These are phyloP conservation scores for Zaprionus inermis DNA, from an alignment of 1,140 invertebrate species.

Conservation along the genomic window DNA sequence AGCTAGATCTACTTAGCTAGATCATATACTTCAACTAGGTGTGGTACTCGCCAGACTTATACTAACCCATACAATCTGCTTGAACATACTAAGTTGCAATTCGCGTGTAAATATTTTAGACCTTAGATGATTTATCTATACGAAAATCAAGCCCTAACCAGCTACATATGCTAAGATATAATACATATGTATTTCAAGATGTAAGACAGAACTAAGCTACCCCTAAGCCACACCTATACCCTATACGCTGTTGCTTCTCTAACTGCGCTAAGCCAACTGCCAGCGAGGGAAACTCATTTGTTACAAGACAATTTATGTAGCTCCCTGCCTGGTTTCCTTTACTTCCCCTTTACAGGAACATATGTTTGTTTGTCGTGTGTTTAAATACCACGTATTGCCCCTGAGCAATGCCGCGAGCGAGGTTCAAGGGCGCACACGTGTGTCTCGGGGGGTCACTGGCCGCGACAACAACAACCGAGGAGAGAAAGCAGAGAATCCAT, in stretches of 20 bases:
- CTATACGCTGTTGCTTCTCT: not conserved
- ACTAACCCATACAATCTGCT: not conserved
- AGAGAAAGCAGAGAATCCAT: not conserved
- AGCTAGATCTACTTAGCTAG: no score
- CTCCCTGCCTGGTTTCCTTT: not conserved
- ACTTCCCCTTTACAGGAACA: not conserved
- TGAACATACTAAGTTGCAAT: not conserved
- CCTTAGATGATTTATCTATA: not conserved
- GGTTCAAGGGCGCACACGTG: constrained; percentile 18
- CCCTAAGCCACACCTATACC: not conserved
- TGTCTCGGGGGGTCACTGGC: not conserved
- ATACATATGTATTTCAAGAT: not conserved
- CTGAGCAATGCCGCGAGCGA: not conserved
- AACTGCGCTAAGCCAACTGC: not conserved
- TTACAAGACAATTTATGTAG: not conserved
- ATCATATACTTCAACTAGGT: no score
- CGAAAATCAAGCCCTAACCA: not conserved
- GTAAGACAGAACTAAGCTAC: not conserved
- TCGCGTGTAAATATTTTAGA: not conserved
- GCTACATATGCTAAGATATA: no score
- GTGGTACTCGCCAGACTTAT: no score
- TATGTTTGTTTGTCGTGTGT: not conserved
- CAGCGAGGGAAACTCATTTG: not conserved
- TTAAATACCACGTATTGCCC: constrained; percentile 2
- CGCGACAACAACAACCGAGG: not conserved